Percentiles rank a stretch among this genome's conserved stretches.
These are phyloP conservation scores for Thecophora atra DNA, from an alignment of 2,888 invertebrate species.

Conservation along the genomic window DNA sequence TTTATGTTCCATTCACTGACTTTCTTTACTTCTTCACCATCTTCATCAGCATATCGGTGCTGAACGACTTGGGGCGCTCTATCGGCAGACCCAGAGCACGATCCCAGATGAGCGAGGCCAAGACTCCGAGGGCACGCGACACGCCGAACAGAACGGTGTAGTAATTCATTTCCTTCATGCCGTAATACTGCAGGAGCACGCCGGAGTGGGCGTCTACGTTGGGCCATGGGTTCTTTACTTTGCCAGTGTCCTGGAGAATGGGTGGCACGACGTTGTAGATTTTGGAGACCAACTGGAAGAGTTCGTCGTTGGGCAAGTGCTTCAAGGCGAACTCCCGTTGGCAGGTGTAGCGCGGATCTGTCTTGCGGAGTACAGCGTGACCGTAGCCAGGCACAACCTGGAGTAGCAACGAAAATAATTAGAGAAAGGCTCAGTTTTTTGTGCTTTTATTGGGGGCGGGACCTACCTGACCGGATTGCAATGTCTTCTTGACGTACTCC, in stretches of 20 bases:
- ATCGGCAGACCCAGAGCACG: conserved; percentile 84
- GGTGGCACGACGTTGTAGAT: conserved; percentile 86
- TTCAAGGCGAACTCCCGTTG: conserved; percentile 88
- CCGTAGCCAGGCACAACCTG: conserved; percentile 88
- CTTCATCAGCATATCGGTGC: conserved; percentile 70
- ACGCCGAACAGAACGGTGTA: conserved; percentile 92
- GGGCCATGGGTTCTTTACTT: conserved; percentile 93
- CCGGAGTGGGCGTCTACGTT: conserved; percentile 94
- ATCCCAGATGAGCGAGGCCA: conserved; percentile 83
- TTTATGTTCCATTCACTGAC: too few relatives aligned
- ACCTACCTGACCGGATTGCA: conserved; percentile 78
- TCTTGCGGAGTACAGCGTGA: conserved; percentile 88
- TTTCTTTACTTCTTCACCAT: conserved; percentile 61
- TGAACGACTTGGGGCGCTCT: conserved; percentile 85
- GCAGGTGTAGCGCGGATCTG: conserved; percentile 83
- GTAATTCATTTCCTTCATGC: conserved; percentile 88
- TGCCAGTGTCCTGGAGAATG: conserved; percentile 82
- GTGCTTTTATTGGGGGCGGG: neutral
- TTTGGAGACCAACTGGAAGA: conserved; percentile 82
- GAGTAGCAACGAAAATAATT: conserved; percentile 9
- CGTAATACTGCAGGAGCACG: conserved; percentile 82
- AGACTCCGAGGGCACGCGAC: conserved; percentile 84
- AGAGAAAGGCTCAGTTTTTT: neutral
- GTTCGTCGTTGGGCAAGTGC: conserved; percentile 82
- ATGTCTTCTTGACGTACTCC: conserved; percentile 97